Conservation (phyloP, 2,113 vertebrate genomes). For the Cynocephalus volans region DNA sequence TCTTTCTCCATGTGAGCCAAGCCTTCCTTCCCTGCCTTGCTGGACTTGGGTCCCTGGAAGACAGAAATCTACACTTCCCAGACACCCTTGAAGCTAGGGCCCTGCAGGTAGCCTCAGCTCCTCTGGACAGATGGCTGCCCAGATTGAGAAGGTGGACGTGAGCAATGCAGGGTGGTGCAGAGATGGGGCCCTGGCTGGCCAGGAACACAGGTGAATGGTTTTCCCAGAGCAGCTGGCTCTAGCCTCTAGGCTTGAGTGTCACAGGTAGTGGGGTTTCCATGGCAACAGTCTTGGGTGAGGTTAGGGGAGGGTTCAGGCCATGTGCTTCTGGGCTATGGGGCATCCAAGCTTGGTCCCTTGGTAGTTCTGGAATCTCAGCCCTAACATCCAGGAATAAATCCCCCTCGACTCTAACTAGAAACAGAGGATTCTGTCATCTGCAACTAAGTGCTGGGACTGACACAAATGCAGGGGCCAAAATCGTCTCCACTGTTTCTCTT, state of each 20-base stretch:
- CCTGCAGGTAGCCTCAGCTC: neutral
- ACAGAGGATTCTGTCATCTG: neutral
- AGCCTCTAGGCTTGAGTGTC: neutral
- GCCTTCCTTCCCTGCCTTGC: neutral
- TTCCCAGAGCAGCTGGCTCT: neutral
- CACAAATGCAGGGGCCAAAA: neutral
- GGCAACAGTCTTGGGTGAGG: neutral
- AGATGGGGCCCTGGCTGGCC: neutral
- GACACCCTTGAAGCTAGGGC: neutral
- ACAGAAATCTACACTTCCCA: neutral
- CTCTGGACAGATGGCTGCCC: neutral
- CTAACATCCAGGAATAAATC: neutral
- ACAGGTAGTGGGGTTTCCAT: neutral
- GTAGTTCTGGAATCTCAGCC: neutral
- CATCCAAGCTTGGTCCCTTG: neutral
- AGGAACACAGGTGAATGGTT: neutral
- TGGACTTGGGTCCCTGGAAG: neutral
- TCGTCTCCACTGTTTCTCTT: neutral
- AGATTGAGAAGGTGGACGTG: neutral
- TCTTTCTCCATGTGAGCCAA: neutral
- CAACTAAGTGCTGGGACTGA: neutral
- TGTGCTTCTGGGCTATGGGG: neutral
- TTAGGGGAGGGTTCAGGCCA: neutral
- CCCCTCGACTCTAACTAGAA: neutral
- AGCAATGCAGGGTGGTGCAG: neutral